Conservation (phyloP, 92 coral and sea anemone species). For the Heteractis magnifica region DNA sequence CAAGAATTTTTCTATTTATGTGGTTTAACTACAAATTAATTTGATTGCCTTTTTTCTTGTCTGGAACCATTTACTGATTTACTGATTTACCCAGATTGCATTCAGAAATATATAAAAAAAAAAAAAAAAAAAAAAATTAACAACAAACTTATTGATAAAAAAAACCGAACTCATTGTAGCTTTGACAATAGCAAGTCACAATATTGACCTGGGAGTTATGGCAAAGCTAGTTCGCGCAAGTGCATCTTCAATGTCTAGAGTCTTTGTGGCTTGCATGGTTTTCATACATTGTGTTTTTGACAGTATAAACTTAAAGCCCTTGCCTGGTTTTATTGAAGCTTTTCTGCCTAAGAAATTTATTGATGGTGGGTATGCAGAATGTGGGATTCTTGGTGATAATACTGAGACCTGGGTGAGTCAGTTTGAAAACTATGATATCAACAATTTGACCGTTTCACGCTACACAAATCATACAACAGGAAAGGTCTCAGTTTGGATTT, state of each 20-base stretch:
- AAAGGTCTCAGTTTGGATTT: too few relatives aligned
- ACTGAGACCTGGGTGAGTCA: conserved; percentile 50
- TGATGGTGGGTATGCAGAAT: conserved; percentile 45
- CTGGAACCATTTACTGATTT: conserved; percentile 49
- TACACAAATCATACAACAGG: too few relatives aligned
- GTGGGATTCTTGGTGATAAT: conserved; percentile 38
- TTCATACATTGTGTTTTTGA: conserved; percentile 31
- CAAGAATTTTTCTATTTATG: conserved; percentile 45
- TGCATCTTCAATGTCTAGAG: conserved; percentile 48
- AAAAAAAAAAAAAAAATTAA: background rate
- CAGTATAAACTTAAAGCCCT: conserved; percentile 19
- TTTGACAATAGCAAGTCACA: conserved; percentile 41
- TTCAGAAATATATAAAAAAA: background rate
- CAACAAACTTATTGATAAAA: conserved; percentile 28
- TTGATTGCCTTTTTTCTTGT: conserved; percentile 52
- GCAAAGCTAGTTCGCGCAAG: conserved; percentile 15
- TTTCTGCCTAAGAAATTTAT: conserved; percentile 36
- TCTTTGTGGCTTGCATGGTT: conserved; percentile 44
- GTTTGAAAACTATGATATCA: background rate
- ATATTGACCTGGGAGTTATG: too few relatives aligned
- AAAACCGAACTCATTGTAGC: conserved; percentile 45
- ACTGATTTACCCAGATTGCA: conserved; percentile 38
- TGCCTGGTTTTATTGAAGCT: conserved; percentile 45
- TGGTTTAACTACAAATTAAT: conserved; percentile 45
- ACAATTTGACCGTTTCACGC: too few relatives aligned